Evolutionary conservation across 2,888 invertebrate genomes (phyloP), one percentile per base, ranked within the genome.

Genomic region (Bursaphelenchus okinawaensis): DNA sequence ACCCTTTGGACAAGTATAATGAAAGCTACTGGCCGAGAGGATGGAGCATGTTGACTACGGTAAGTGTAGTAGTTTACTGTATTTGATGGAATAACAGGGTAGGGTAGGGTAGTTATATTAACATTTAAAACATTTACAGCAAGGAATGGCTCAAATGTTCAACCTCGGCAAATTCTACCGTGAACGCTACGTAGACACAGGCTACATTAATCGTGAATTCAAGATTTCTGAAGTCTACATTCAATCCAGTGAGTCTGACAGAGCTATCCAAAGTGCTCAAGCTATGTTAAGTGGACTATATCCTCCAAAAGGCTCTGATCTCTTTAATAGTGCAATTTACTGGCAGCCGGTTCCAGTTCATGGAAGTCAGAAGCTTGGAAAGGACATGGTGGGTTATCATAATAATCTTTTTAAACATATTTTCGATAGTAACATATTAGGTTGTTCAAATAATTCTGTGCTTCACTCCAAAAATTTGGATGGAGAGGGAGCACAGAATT

Each of bases 41-140:
- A 57, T 78, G 76, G 78, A 72, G 73, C 64, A 75, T 77, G 63
- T 67, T 78, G 52, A 78, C 78, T 23, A 75, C 75, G 63, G 77
- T 77, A 40, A 62, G 24, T 23, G 24, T n/a, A 23, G 24, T 72
- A 20, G 16, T 27, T 52, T 26, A 12, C 7, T 20, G n/a, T 0
- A n/a, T n/a, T n/a, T n/a, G n/a, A n/a, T n/a, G n/a, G n/a, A n/a
- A n/a, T n/a, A n/a, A n/a, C n/a, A n/a, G n/a, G n/a, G n/a, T n/a
- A n/a, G n/a, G n/a, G n/a, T n/a, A n/a, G n/a, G n/a, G n/a, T n/a
- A n/a, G n/a, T n/a, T 16, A 64, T 57, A 63, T 51, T 50, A 0
- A 7, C 9, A 40, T 61, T 8, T 28, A 20, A 4, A 51, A 29
- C 24, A 63, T 57, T 31, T 67, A 20, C 22, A 69, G 69, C 24